Evolutionary conservation across 2,888 invertebrate genomes (phyloP).

Genomic region (Polydrusus tereticollis): DNA sequence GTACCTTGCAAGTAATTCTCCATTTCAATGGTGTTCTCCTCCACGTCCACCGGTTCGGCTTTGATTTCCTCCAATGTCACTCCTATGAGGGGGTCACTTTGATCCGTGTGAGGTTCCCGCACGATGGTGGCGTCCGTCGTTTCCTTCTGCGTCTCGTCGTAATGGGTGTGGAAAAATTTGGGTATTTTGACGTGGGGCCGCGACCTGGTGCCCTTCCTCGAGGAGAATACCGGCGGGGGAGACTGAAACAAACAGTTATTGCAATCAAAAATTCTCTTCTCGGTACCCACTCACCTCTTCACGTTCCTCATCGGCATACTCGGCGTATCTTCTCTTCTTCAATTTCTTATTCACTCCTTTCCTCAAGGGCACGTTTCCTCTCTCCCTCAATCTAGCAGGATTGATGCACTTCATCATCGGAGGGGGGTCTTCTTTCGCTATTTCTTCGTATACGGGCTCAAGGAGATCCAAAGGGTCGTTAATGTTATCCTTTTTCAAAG

Average conservation of each 20-base stretch:
- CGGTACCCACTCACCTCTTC: slow-evolving; percentile 47
- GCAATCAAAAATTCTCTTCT: background rate
- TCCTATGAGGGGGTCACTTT: slow-evolving; percentile 52
- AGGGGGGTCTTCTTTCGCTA: slow-evolving; percentile 52
- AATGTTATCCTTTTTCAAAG: slow-evolving; percentile 49
- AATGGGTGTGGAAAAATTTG: slow-evolving; percentile 60
- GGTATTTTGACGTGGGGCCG: slow-evolving; percentile 66
- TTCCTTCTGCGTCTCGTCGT: slow-evolving; percentile 47
- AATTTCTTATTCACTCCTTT: slow-evolving; percentile 49
- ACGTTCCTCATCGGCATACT: slow-evolving; percentile 52
- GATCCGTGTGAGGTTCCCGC: slow-evolving; percentile 52
- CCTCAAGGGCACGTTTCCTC: slow-evolving; percentile 45
- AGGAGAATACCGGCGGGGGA: slow-evolving; percentile 60
- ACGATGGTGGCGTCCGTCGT: slow-evolving; percentile 51
- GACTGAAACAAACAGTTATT: slow-evolving; percentile 56
- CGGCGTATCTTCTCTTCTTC: slow-evolving; percentile 53
- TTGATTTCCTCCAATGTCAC: too few species aligned
- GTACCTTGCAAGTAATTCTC: slow-evolving; percentile 52
- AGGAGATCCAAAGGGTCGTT: slow-evolving; percentile 61
- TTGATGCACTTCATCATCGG: slow-evolving; percentile 14
- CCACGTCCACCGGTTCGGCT: too few species aligned
- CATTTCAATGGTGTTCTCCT: slow-evolving; percentile 56
- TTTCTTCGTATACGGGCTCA: slow-evolving; percentile 62
- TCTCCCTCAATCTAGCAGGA: slow-evolving; percentile 43
- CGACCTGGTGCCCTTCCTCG: slow-evolving; percentile 65